Conservation (phyloP, 2,113 vertebrate species). For the Lepus timidus region DNA sequence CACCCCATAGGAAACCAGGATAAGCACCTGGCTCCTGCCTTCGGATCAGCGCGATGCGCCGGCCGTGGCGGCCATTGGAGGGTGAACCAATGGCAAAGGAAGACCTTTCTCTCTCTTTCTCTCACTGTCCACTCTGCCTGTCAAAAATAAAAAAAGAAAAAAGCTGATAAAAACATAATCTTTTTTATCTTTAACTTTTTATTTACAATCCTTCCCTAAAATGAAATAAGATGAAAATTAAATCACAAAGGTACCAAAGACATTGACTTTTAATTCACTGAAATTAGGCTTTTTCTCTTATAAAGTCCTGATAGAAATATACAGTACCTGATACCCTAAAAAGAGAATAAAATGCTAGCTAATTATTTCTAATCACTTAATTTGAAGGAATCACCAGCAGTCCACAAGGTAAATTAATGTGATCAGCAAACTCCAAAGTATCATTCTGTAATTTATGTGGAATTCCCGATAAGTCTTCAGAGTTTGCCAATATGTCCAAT, state of each 20-base stretch:
- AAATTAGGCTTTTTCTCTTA: slow-evolving; percentile 27
- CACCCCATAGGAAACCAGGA: too few species aligned
- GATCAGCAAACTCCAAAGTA: slow-evolving; percentile 39
- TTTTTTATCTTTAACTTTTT: neutral
- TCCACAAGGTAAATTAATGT: slow-evolving; percentile 62
- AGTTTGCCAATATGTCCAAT: slow-evolving; percentile 68
- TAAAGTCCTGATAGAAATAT: slow-evolving; percentile 22
- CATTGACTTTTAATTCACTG: slow-evolving; percentile 35
- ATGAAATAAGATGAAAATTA: slow-evolving; percentile 58
- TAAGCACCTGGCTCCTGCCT: too few species aligned
- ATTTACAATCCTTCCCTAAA: slow-evolving; percentile 50
- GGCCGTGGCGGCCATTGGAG: too few species aligned
- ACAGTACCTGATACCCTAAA: neutral
- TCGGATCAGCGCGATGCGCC: too few species aligned
- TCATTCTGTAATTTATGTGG: slow-evolving; percentile 73
- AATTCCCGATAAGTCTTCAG: slow-evolving; percentile 69
- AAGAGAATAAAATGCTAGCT: slow-evolving; percentile 63
- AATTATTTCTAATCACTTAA: slow-evolving; percentile 56
- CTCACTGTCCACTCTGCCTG: too few species aligned
- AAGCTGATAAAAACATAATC: slow-evolving; percentile 55
- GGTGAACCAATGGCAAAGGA: too few species aligned
- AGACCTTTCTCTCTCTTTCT: too few species aligned
- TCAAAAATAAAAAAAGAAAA: slow-evolving; percentile 32
- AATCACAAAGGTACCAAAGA: slow-evolving; percentile 26
- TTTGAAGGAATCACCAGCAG: slow-evolving; percentile 57